These are phyloP conservation scores for Cybosia mesomella DNA, from an alignment of 2,888 invertebrate genomes.

Conservation along the genomic window DNA sequence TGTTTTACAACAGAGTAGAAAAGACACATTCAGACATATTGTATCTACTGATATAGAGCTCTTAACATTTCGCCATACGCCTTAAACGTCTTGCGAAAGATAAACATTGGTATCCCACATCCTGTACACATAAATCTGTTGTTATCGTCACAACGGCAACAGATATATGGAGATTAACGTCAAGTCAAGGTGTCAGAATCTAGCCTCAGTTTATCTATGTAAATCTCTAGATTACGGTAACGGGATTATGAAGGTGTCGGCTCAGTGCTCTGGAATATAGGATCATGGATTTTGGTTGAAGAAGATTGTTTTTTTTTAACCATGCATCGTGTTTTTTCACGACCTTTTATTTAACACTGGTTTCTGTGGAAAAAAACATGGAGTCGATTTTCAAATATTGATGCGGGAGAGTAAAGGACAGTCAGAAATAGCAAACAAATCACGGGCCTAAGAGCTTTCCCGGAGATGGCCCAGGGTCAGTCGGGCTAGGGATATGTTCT, in stretches of 20 bases:
- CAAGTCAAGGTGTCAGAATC: constrained; percentile 13
- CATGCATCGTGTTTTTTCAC: too few relatives aligned
- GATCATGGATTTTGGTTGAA: not conserved
- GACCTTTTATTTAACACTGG: too few relatives aligned
- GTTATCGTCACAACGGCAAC: constrained; percentile 39
- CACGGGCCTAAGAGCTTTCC: too few relatives aligned
- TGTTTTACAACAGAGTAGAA: not conserved
- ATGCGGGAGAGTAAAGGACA: too few relatives aligned
- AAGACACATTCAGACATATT: constrained; percentile 4
- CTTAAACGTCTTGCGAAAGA: constrained; percentile 21
- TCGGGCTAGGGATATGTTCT: too few relatives aligned
- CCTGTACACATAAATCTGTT: constrained; percentile 49
- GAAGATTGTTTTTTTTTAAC: too few relatives aligned
- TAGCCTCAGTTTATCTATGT: constrained; percentile 11
- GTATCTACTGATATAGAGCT: constrained; percentile 17
- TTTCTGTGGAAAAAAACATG: too few relatives aligned
- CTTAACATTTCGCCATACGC: constrained; percentile 31
- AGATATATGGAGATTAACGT: constrained; percentile 30
- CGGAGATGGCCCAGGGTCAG: too few relatives aligned
- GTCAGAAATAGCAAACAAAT: too few relatives aligned
- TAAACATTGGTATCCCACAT: constrained; percentile 36
- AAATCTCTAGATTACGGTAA: constrained; percentile 3
- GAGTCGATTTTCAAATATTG: too few relatives aligned
- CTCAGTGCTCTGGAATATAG: not conserved
- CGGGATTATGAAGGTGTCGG: constrained; percentile 7